Evolutionary conservation across 2,888 invertebrate species (phyloP), one percentile per base, ranked within the genome.

Genomic region (Acrobeloides nanus): DNA sequence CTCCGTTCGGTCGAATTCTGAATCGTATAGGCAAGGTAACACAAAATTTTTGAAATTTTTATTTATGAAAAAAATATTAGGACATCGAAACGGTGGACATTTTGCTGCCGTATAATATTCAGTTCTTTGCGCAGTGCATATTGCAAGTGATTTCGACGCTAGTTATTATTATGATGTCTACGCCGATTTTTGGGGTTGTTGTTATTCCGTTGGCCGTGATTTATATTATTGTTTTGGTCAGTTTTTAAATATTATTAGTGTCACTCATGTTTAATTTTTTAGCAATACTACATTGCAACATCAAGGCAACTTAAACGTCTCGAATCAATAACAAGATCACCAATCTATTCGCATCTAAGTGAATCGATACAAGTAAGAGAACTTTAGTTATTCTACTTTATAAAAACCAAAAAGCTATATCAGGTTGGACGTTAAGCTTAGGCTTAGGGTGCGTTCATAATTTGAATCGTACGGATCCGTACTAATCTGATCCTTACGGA

Each of bases 281-380:
- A 93, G 81, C 82, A 87, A 61, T 89, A 92, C 79, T 95, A 92
- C 78, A 88, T 93, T 56, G 84, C 89, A 1, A 85, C 90, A 0
- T 92, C 93, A 3, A 80, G 93, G 12, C 95, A 95, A 42, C 55
- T 72, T 49, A 72, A 72, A 49, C 55, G 72, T 21, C 55, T 72
- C 27, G 72, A 72, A 39, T 72, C 73, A 12, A 59, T 73, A 31
- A 70, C 69, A 2, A 58, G 72, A 6, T 74, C 73, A 5, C 73
- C 73, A 5, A 73, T 73, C 51, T 73, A 72, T 59, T 66, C 66
- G 41, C 73, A 73, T 52, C 57, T 73, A 18, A 60, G 65, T 26
- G 73, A 73, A 39, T 61, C 68, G 0, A 64, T 73, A 25, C 60
- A 69, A 46, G 68, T 62, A 18, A 38, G 41, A n/a, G n/a, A n/a